A percentile compares a stretch with the other conserved stretches of the same genome.
Conservation (phyloP, 2,797 vertebrate species). For the Ctenochaetus hawaiiensis region DNA sequence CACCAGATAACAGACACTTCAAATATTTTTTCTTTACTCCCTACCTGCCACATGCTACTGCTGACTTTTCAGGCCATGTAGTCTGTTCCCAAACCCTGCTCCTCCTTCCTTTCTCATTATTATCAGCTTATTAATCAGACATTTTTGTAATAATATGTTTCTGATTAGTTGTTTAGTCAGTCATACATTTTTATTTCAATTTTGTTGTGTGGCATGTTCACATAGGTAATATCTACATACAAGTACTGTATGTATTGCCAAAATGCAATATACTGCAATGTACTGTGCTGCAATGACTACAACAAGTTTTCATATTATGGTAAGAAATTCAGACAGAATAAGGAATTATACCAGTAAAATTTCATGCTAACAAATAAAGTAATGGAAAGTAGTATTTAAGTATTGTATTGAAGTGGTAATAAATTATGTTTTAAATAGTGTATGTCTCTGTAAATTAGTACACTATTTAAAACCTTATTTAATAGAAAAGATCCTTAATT, state of each 20-base stretch:
- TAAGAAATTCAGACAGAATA: not conserved
- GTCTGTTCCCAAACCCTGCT: constrained; percentile 4
- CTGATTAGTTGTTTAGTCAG: constrained; percentile 37
- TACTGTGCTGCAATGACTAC: not conserved
- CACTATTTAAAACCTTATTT: constrained; percentile 8
- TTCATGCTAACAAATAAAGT: not conserved
- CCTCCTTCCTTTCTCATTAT: constrained; percentile 30
- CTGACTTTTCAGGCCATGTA: constrained; percentile 23
- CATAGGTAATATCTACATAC: not conserved
- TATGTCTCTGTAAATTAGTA: constrained; percentile 17
- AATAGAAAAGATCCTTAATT: not conserved
- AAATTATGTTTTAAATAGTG: not conserved
- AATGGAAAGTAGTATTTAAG: not conserved
- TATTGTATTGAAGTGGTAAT: not conserved
- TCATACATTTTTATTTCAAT: not conserved
- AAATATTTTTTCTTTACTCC: not conserved
- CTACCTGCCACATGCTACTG: constrained; percentile 7
- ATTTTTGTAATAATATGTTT: constrained; percentile 40
- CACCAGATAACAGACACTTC: not conserved
- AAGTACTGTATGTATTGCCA: not conserved
- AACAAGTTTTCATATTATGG: not conserved
- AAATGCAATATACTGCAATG: constrained; percentile 1
- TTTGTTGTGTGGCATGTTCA: constrained; percentile 2
- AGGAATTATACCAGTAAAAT: not conserved
- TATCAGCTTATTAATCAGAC: constrained; percentile 57